A percentile compares a stretch with the other conserved stretches of the same genome.
These are phyloP conservation scores for Sebastes cheni DNA, from an alignment of 2,797 vertebrate species.

Conservation along the genomic window DNA sequence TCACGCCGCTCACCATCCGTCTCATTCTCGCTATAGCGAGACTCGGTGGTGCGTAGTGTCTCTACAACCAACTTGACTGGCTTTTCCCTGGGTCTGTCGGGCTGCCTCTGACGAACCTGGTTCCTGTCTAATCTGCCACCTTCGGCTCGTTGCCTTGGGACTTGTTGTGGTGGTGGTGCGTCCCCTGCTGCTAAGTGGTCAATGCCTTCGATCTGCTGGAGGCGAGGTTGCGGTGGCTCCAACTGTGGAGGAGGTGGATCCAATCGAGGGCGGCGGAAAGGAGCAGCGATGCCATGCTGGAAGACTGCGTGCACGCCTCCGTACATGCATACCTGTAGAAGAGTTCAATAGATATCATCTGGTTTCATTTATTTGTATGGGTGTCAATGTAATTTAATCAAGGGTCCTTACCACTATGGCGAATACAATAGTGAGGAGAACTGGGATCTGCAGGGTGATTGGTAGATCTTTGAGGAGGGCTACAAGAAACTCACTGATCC, in stretches of 20 bases:
- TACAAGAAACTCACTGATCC: slow-evolving; percentile 89
- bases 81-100: not conserved
- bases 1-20: slow-evolving; percentile 24
- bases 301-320: slow-evolving; percentile 73
- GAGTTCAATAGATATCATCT: not conserved
- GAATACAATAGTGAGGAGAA: slow-evolving; percentile 83
- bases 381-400: not conserved
- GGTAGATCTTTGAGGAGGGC: slow-evolving; percentile 94
- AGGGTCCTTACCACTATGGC: slow-evolving; percentile 81
- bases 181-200: slow-evolving; percentile 48
- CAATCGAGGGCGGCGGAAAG: slow-evolving; percentile 49
- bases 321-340: slow-evolving; percentile 71
- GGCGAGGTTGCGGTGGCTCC: slow-evolving; percentile 6
- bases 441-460: slow-evolving; percentile 86
- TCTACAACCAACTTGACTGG: slow-evolving; percentile 41
- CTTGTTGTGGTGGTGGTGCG: not conserved
- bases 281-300: slow-evolving; percentile 67
- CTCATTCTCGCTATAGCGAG: slow-evolving; percentile 55
- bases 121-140: slow-evolving; percentile 7
- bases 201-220: not conserved
- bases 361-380: not conserved
- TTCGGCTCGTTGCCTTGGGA: not conserved
- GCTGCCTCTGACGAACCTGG: slow-evolving; percentile 30
- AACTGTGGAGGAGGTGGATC: slow-evolving; percentile 60
- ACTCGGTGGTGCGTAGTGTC: slow-evolving; percentile 51